These are phyloP conservation scores for Sussaba pulchella DNA, from an alignment of 2,888 invertebrate genomes.

Conservation along the genomic window DNA sequence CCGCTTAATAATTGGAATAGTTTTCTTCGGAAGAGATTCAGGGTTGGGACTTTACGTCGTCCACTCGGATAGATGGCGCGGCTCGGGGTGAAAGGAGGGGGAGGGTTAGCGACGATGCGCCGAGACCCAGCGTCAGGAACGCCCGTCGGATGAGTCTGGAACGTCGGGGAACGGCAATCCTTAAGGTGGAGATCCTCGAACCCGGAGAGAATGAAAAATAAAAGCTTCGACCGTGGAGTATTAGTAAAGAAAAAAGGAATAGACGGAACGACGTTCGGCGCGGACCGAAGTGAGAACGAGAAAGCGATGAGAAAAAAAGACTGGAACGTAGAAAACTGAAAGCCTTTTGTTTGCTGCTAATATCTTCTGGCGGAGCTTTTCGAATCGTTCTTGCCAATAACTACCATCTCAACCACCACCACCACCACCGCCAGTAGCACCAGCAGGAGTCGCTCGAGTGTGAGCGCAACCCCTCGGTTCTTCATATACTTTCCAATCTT, in stretches of 20 bases:
- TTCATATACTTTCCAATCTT: constrained; percentile 8
- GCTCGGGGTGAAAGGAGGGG: not conserved
- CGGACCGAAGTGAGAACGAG: not conserved
- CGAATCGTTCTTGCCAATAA: constrained; percentile 51
- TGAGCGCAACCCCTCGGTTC: not conserved
- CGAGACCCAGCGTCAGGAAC: not conserved
- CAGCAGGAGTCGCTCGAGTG: constrained; percentile 5
- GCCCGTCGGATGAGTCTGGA: constrained; percentile 11
- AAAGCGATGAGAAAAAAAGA: constrained; percentile 12
- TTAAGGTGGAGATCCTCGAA: not conserved
- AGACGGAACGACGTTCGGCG: constrained; percentile 1
- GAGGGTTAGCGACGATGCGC: too few species aligned
- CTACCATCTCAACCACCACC: constrained; percentile 26
- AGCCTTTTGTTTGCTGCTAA: constrained; percentile 54
- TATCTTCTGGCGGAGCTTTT: constrained; percentile 43
- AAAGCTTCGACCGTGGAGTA: constrained; percentile 28
- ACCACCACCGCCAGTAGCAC: too few species aligned
- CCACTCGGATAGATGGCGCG: constrained; percentile 22
- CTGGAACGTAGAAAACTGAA: constrained; percentile 26
- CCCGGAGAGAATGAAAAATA: constrained; percentile 11
- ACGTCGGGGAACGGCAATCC: not conserved
- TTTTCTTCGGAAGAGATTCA: constrained; percentile 57
- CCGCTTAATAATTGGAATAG: constrained; percentile 75
- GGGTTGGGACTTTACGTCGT: constrained; percentile 32
- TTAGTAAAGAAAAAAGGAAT: constrained; percentile 49